Evolutionary conservation across 2,113 vertebrate genomes (phyloP).

Genomic region (Megaceryle torquata): DNA sequence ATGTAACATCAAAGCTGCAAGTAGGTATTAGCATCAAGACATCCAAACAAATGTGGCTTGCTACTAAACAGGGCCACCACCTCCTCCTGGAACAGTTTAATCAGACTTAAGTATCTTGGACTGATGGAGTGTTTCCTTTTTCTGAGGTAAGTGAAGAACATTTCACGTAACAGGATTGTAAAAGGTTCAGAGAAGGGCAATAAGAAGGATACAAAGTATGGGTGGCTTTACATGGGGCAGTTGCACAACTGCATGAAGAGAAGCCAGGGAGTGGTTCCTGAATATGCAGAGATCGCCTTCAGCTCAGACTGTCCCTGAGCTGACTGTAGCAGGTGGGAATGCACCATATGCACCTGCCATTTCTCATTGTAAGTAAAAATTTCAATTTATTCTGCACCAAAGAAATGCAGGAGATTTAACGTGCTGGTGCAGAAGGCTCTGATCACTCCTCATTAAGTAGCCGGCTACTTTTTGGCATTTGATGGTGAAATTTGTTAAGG

Average conservation of each 20-base stretch:
- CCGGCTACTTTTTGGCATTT: not conserved
- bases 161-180: not conserved
- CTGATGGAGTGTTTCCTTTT: not conserved
- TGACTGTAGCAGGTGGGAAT: not conserved
- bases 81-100: not conserved
- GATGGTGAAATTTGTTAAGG: not conserved
- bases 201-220: not conserved
- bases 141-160: not conserved
- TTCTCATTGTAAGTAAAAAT: not conserved
- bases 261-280: not conserved
- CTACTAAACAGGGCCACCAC: not conserved
- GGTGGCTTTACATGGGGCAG: not conserved
- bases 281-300: not conserved
- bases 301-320: not conserved
- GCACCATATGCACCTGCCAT: not conserved
- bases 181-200: not conserved
- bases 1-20: not conserved
- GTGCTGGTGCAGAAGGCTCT: not conserved
- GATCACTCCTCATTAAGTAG: not conserved
- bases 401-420: not conserved
- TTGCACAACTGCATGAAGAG: not conserved
- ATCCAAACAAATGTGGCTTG: not conserved
- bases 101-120: not conserved
- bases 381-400: not conserved
- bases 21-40: not conserved